Conservation (phyloP, 2,888 invertebrate species). For the Rhyacophila evoluta region DNA sequence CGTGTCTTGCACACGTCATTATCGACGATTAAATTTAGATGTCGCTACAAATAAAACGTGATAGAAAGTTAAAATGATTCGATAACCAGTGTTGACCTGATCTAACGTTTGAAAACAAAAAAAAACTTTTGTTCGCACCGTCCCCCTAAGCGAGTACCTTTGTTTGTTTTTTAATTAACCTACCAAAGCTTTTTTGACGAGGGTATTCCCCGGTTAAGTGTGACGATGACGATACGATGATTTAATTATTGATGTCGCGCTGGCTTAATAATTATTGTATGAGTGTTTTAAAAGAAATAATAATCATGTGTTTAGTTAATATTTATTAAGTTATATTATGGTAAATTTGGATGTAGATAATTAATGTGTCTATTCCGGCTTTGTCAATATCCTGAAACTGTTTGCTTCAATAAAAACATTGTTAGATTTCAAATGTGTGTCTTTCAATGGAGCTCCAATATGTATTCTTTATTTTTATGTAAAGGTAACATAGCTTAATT, state of each 20-base stretch:
- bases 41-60: too few relatives aligned
- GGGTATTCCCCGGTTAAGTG: constrained; percentile 6
- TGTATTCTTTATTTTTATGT: neutral
- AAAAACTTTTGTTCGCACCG: too few relatives aligned
- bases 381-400: constrained; percentile 11
- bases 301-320: constrained; percentile 22
- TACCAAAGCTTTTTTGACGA: constrained; percentile 44
- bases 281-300: constrained; percentile 9
- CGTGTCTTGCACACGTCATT: too few relatives aligned
- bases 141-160: too few relatives aligned
- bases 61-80: too few relatives aligned
- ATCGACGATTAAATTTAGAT: too few relatives aligned
- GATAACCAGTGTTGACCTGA: too few relatives aligned
- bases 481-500: too few relatives aligned
- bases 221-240: neutral
- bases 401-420: constrained; percentile 6
- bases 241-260: neutral
- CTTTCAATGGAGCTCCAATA: neutral
- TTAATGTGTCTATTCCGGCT: constrained; percentile 8
- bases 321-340: constrained; percentile 2
- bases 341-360: constrained; percentile 20
- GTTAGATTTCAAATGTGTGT: neutral
- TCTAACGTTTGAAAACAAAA: too few relatives aligned
- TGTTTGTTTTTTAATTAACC: constrained; percentile 40
- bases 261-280: constrained; percentile 3